Base-by-base conservation (phyloP, 2,113 vertebrate genomes). In the Nyctibius bracteatus region DNA sequence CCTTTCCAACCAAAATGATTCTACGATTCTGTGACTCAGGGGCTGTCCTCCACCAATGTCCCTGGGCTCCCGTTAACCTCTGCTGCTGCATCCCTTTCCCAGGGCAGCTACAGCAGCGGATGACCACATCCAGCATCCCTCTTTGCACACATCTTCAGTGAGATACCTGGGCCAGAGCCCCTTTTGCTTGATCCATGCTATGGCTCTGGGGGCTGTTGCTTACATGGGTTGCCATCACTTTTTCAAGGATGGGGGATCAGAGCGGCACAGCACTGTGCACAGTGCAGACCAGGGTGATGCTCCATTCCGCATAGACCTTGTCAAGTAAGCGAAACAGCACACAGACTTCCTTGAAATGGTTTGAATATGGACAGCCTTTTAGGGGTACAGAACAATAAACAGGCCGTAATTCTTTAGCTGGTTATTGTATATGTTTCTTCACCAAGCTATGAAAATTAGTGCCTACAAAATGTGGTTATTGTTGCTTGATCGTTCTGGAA, bases 391-490 rank as follows among this genome's bases (percentile, higher is more conserved):
- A 78, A 63, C n/a, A 46, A 23, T 59, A 93, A 52, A 62, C 44
- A 94, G 52, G 10, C 7, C 65, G 33, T 47, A 82, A 88, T 70
- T 86, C 58, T 95, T 87, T 58, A 71, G 13, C 54, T 81, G 73
- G 12, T 81, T 71, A 81, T 88, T 96, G 70, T 21, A 46, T 58
- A 24, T 52, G 37, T n/a, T 96, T 95, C 52, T 90, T 85, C 72
- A 78, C 8, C 21, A 78, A 65, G 35, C 57, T 81, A 81, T 70
- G 51, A 91, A 92, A 95, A 97, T 94, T 73, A 79, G n/a, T 47
- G 39, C 66, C 33, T 72, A 88, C 24, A 87, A 90, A 88, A 87
- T 43, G 19, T 31, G 62, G 92, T 96, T 39, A 90, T 44, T 90
- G 91, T 67, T 87, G 59, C 63, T 86, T 77, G 85, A 63, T 68